phyloP scores from a whole-genome alignment of 2,797 vertebrate species.

The Neostethus bicornis region DNA sequence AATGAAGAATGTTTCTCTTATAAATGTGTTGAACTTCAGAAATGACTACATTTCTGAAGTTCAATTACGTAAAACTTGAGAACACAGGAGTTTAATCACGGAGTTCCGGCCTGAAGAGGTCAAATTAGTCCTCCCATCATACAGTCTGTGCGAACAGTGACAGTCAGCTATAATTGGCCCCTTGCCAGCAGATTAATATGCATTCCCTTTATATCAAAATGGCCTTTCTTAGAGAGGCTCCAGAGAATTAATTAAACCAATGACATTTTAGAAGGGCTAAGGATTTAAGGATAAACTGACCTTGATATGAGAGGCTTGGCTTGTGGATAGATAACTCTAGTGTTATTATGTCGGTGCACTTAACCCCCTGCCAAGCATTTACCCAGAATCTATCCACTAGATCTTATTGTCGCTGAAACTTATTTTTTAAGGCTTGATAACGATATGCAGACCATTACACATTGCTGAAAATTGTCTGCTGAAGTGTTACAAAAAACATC shows the following conservation, averaged over 20 bases:
- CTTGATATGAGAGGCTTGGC: slow-evolving; percentile 46
- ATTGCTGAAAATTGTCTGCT: slow-evolving; percentile 4
- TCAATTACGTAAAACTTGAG: slow-evolving; percentile 8
- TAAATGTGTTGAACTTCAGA: too few species aligned
- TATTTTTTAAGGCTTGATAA: slow-evolving; percentile 14
- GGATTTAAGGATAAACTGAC: slow-evolving; percentile 52
- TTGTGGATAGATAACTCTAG: slow-evolving; percentile 24
- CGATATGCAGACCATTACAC: slow-evolving; percentile 13
- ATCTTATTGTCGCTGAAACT: slow-evolving; percentile 14
- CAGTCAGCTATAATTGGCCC: slow-evolving; percentile 58
- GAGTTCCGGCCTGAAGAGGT: slow-evolving; percentile 30
- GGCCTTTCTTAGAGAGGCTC: slow-evolving; percentile 57
- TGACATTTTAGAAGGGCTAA: slow-evolving; percentile 52
- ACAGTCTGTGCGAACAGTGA: slow-evolving; percentile 36
- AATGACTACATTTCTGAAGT: background rate
- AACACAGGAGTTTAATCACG: slow-evolving; percentile 19
- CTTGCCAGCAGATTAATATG: slow-evolving; percentile 66
- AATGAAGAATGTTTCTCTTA: too few species aligned
- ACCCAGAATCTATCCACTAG: slow-evolving; percentile 13
- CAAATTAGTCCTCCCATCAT: slow-evolving; percentile 34
- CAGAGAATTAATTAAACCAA: slow-evolving; percentile 70
- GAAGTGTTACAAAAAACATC: slow-evolving; percentile 36
- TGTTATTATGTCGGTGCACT: slow-evolving; percentile 24
- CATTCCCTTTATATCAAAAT: slow-evolving; percentile 62
- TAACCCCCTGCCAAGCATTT: slow-evolving; percentile 44